phyloP scores from a whole-genome alignment of 2,113 vertebrate genomes.

The Nicator chloris region DNA sequence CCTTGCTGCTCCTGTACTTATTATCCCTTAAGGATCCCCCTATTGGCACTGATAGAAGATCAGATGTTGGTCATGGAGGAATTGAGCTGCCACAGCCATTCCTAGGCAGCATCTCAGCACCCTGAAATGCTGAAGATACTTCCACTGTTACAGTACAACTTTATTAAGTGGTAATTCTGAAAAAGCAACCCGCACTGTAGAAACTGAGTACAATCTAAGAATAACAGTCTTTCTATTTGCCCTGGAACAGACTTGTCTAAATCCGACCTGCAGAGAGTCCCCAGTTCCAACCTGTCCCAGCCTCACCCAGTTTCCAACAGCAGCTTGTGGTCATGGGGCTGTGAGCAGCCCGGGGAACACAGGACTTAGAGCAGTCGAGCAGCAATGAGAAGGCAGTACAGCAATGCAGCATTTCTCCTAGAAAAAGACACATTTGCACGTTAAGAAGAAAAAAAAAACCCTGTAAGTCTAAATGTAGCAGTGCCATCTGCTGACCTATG shows the following conservation, averaged over 20 bases:
- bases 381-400: neutral
- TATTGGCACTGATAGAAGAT: neutral
- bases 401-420: conserved; percentile 41
- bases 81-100: neutral
- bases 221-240: neutral
- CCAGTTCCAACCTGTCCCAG: neutral
- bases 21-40: neutral
- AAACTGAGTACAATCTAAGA: neutral
- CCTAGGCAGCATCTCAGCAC: neutral
- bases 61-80: neutral
- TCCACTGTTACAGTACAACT: neutral
- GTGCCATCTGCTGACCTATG: conserved; percentile 63
- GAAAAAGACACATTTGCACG: neutral
- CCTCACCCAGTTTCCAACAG: neutral
- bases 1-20: neutral
- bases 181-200: neutral
- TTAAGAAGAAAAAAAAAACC: neutral
- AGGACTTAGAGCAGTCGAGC: neutral
- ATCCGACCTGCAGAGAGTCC: neutral
- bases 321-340: neutral
- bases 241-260: neutral
- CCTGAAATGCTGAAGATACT: neutral
- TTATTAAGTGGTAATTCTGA: neutral
- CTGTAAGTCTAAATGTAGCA: conserved; percentile 59
- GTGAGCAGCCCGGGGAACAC: neutral